Percentiles rank a stretch among this genome's conserved stretches.
Evolutionary conservation across 2,888 invertebrate genomes (phyloP).

Genomic region (Aleiodes alternator): DNA sequence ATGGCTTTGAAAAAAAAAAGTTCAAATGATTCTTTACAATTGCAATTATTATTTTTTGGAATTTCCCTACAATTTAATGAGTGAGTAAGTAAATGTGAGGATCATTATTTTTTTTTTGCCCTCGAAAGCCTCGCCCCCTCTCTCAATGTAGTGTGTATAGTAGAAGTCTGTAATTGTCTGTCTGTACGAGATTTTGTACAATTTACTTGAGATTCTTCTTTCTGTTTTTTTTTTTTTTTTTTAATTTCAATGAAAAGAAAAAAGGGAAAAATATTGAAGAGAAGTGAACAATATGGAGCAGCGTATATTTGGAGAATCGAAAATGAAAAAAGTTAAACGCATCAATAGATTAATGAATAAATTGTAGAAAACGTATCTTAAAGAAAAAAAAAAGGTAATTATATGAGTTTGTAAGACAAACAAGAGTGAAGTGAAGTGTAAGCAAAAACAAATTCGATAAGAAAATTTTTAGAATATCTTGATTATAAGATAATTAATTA

Average conservation of each 20-base stretch:
- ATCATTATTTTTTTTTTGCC: slow-evolving; percentile 39
- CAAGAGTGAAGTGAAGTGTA: slow-evolving; percentile 14
- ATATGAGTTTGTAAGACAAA: slow-evolving; percentile 57
- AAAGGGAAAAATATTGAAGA: slow-evolving; percentile 52
- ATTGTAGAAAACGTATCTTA: slow-evolving; percentile 37
- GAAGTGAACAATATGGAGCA: slow-evolving; percentile 44
- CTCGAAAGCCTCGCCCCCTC: not conserved
- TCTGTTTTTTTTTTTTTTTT: slow-evolving; percentile 41
- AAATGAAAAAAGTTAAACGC: slow-evolving; percentile 43
- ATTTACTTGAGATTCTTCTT: slow-evolving; percentile 45
- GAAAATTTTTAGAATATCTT: slow-evolving; percentile 65
- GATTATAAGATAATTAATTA: slow-evolving; percentile 64
- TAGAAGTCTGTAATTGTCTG: slow-evolving; percentile 65
- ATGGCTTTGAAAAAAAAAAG: slow-evolving; percentile 29
- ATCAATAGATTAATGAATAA: slow-evolving; percentile 45
- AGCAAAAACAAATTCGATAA: slow-evolving; percentile 42
- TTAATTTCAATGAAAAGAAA: not conserved
- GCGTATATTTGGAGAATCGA: slow-evolving; percentile 42
- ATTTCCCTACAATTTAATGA: slow-evolving; percentile 42
- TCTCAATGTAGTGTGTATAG: slow-evolving; percentile 59
- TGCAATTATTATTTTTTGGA: slow-evolving; percentile 12
- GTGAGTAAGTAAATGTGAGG: slow-evolving; percentile 36
- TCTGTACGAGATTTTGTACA: slow-evolving; percentile 69
- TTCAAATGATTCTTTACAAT: slow-evolving; percentile 17
- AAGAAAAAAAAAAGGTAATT: slow-evolving; percentile 45